Base-by-base conservation (phyloP, 2,888 invertebrate species). In the Drosophila pseudotalamancana region DNA sequence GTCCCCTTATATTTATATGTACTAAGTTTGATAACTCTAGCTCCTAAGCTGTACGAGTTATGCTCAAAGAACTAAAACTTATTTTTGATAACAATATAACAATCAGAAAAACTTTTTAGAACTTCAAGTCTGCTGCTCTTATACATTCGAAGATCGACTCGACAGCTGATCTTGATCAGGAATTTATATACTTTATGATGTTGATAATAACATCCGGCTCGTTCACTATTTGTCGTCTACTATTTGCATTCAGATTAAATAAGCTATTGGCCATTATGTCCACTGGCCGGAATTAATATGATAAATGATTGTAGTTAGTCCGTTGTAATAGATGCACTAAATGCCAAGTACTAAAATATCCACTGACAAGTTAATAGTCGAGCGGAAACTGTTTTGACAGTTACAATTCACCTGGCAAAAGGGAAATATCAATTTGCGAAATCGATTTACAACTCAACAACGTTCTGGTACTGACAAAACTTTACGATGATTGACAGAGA, bases 331-430 rank as follows among this genome's bases (percentile, higher is more conserved):
- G 64, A 54, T 48, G 65, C 60, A 62, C 65, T 72, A 77, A 68
- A 56, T 48, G 60, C 69, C 57, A 29, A 68, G 54, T 48, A 57
- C 69, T 55, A 29, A 73, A 59, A 60, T 64, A 60, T 74, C 72
- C 79, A 85, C 83, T 78, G 79, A 80, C 79, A 80, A 85, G 69
- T 82, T 82, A 82, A 80, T 82, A 67, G 76, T 43, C 70, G 48
- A 70, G 70, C 72, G 87, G 77, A 86, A 83, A 80, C 76, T 66
- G 62, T 73, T 71, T 61, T 71, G 74, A 71, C 68, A 67, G 67
- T 55, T 45, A 54, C 46, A 54, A 60, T 66, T 46, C 37, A 39
- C 19, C 54, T 48, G 60, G 12, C 67, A 66, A 34, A n/a, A 14
- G 35, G 31, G 4, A 4, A 39, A 61, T 67, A 64, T 57, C 54